Conservation (phyloP, 1,140 invertebrate species). For the Pseudomyrmex pallidus region DNA sequence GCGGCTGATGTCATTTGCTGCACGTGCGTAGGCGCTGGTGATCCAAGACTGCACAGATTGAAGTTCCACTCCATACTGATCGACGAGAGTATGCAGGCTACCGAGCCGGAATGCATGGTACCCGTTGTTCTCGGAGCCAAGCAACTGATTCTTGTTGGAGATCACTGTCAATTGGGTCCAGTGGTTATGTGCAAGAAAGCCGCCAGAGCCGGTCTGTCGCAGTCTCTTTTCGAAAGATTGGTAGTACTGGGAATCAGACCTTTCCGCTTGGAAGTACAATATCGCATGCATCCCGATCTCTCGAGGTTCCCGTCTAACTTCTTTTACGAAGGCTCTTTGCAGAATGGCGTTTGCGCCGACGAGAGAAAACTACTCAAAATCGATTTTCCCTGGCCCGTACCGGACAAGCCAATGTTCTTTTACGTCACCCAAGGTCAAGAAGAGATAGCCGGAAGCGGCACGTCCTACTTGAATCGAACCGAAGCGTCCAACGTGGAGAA, state of each 20-base stretch:
- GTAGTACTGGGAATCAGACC: slow-evolving; percentile 98
- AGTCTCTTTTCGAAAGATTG: slow-evolving; percentile 98
- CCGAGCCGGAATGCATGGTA: slow-evolving; percentile 99
- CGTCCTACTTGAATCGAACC: slow-evolving; percentile 99
- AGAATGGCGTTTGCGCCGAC: slow-evolving; percentile 99
- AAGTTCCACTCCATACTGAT: slow-evolving; percentile 99
- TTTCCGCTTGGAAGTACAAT: slow-evolving; percentile 98
- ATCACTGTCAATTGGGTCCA: slow-evolving; percentile 99
- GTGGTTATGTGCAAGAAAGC: slow-evolving; percentile 99
- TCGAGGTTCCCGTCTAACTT: slow-evolving; percentile 99
- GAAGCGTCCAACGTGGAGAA: slow-evolving; percentile 99
- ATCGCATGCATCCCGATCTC: slow-evolving; percentile 99
- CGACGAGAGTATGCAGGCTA: slow-evolving; percentile 98
- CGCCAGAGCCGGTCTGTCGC: slow-evolving; percentile 97
- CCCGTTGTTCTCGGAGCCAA: slow-evolving; percentile 99
- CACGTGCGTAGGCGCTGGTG: slow-evolving; percentile 99
- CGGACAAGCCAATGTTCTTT: slow-evolving; percentile 99
- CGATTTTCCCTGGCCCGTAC: slow-evolving; percentile 99
- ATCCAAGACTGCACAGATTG: slow-evolving; percentile 94
- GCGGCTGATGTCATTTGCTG: slow-evolving; percentile 99
- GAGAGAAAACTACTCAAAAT: slow-evolving; percentile 95
- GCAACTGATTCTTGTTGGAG: slow-evolving; percentile 97
- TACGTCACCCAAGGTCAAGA: slow-evolving; percentile 99
- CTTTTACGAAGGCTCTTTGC: slow-evolving; percentile 99
- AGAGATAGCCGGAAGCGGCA: slow-evolving; percentile 99